Conservation (phyloP, 30 jellyfish, hydroid and myxozoan genomes). For the Sanderia malayensis region DNA sequence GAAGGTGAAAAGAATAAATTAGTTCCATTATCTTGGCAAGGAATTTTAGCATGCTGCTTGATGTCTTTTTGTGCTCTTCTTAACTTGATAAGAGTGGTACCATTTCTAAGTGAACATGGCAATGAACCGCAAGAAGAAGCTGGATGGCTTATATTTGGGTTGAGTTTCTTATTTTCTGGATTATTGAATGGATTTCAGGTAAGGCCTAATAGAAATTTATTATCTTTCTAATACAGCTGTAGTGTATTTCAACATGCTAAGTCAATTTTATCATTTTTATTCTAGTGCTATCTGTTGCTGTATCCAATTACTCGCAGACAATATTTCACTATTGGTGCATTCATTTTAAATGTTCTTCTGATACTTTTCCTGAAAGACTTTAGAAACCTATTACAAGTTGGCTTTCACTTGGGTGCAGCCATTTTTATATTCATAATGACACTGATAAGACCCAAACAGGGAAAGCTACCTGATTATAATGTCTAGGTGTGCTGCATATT, state of each 20-base stretch:
- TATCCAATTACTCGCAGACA: conserved; percentile 36
- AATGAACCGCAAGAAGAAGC: conserved; percentile 63
- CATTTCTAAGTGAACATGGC: conserved; percentile 76
- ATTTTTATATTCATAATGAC: conserved; percentile 3
- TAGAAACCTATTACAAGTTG: conserved; percentile 18
- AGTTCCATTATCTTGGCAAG: conserved; percentile 60
- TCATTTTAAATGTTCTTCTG: conserved; percentile 11
- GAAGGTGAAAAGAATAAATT: conserved; percentile 42
- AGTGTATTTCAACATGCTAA: too few relatives aligned
- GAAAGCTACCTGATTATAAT: conserved; percentile 44
- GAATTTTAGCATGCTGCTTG: conserved; percentile 42
- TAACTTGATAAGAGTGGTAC: conserved; percentile 69
- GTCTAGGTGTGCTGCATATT: too few relatives aligned
- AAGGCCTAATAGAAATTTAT: background rate
- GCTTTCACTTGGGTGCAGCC: conserved; percentile 25
- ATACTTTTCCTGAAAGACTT: conserved; percentile 24
- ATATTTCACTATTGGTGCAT: conserved; percentile 5
- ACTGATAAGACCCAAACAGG: conserved; percentile 45
- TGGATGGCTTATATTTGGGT: conserved; percentile 42
- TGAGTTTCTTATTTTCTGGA: conserved; percentile 30
- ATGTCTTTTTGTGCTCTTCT: conserved; percentile 51
- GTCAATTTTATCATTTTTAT: background rate
- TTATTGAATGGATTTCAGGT: conserved; percentile 60
- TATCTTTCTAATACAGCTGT: conserved; percentile 25
- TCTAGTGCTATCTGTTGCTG: conserved; percentile 37